Evolutionary conservation across 2,888 invertebrate species (phyloP).

Genomic region (Orthosia gracilis): DNA sequence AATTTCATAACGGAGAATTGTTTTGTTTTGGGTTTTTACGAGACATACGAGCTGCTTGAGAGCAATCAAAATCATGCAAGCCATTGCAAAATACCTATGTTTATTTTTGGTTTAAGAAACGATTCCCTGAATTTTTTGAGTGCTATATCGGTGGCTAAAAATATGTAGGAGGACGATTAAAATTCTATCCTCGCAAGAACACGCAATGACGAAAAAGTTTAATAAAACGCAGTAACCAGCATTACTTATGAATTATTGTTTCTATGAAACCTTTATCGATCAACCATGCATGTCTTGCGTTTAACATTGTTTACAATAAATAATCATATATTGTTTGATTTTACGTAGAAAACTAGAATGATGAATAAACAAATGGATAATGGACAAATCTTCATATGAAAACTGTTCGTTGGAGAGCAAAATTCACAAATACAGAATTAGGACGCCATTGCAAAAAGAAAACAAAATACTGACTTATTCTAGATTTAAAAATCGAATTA

Average conservation of each 20-base stretch:
- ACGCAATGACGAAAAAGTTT: not conserved
- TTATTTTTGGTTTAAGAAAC: too few species aligned
- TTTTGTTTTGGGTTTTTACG: not conserved
- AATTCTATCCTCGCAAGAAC: not conserved
- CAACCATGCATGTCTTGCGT: not conserved
- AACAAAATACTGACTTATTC: too few species aligned
- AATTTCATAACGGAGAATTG: not conserved
- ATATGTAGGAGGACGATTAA: not conserved
- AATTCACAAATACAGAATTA: not conserved
- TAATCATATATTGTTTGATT: not conserved
- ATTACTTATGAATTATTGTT: constrained; percentile 13
- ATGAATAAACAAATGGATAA: not conserved
- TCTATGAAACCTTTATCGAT: not conserved
- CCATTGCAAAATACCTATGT: too few species aligned
- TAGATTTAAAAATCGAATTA: constrained; percentile 4
- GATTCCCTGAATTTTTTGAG: too few species aligned
- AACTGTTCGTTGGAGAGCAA: not conserved
- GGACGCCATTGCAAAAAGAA: not conserved
- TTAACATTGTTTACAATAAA: not conserved
- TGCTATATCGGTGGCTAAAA: not conserved
- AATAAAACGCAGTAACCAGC: not conserved
- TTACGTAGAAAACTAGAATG: not conserved
- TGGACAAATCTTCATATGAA: not conserved
- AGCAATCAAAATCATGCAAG: too few species aligned
- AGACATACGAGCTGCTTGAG: not conserved